Percentiles rank a stretch among this genome's conserved stretches.
Evolutionary conservation across 92 coral and sea anemone genomes (phyloP).

Genomic region (Meandrina meandrites): DNA sequence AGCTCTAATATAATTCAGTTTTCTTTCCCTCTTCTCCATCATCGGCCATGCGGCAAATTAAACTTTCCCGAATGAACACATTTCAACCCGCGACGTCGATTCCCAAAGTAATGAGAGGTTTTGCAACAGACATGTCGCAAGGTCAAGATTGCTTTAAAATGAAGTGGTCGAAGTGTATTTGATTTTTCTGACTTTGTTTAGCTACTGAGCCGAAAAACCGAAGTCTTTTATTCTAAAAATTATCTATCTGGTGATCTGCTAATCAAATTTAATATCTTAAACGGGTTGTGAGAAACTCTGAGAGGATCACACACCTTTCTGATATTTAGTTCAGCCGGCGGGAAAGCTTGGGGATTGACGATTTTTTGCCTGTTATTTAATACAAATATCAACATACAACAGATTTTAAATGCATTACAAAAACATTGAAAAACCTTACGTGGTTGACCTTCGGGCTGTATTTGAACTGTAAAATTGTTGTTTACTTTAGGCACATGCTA

Average conservation of each 20-base stretch:
- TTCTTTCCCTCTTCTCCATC: no score
- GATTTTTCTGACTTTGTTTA: background rate
- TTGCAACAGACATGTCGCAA: background rate
- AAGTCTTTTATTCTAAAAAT: no score
- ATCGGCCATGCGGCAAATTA: no score
- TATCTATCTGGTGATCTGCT: no score
- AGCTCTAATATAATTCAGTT: no score
- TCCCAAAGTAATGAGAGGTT: no score
- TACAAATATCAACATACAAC: background rate
- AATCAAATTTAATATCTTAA: no score
- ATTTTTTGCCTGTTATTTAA: background rate
- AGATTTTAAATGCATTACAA: background rate
- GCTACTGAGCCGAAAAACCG: no score
- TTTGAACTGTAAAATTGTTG: background rate
- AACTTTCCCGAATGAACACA: no score
- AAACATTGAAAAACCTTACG: background rate
- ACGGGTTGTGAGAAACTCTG: background rate
- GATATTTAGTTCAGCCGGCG: background rate
- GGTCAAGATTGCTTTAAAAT: background rate
- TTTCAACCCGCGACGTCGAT: no score
- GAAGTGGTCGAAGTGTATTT: background rate
- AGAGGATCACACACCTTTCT: background rate
- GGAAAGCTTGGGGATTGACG: background rate
- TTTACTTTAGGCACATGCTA: background rate
- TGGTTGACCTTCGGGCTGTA: background rate